phyloP scores from a whole-genome alignment of 1,140 invertebrate species.

The Ceratitis capitata region DNA sequence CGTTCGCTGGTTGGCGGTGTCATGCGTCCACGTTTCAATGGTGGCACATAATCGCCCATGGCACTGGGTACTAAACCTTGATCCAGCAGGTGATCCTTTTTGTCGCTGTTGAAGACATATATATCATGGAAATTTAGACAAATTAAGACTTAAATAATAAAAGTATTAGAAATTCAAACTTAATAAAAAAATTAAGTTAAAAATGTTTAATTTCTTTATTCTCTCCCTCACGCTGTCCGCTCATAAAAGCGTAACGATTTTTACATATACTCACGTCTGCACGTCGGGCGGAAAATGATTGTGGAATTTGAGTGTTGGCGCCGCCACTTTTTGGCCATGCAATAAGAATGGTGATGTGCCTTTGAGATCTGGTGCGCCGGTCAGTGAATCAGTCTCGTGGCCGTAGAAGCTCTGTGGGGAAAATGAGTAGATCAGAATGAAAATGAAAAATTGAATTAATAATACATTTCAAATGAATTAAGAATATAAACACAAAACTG shows the following conservation, averaged over 20 bases:
- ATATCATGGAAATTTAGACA: neutral
- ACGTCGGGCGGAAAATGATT: conserved; percentile 90
- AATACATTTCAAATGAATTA: neutral
- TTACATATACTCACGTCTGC: conserved; percentile 71
- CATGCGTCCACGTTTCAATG: conserved; percentile 72
- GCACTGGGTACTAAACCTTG: conserved; percentile 69
- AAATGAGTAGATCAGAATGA: neutral
- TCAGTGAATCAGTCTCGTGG: conserved; percentile 73
- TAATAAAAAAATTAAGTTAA: neutral
- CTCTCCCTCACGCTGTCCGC: neutral
- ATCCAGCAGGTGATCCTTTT: conserved; percentile 71
- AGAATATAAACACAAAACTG: too few species aligned
- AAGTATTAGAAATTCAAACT: neutral
- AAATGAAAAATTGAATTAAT: neutral
- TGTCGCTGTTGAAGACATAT: conserved; percentile 64
- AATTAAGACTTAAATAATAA: conserved; percentile 13
- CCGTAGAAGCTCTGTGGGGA: conserved; percentile 82
- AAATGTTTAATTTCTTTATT: neutral
- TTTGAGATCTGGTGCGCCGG: conserved; percentile 73
- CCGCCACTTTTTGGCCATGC: conserved; percentile 77
- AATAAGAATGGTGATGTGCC: conserved; percentile 81
- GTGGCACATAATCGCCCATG: conserved; percentile 66
- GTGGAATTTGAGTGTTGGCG: conserved; percentile 88
- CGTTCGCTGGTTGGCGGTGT: conserved; percentile 81
- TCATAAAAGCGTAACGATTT: conserved; percentile 53